These are phyloP conservation scores for Neoseiulus cucumeris DNA, from an alignment of 1,140 invertebrate genomes.

Conservation along the genomic window DNA sequence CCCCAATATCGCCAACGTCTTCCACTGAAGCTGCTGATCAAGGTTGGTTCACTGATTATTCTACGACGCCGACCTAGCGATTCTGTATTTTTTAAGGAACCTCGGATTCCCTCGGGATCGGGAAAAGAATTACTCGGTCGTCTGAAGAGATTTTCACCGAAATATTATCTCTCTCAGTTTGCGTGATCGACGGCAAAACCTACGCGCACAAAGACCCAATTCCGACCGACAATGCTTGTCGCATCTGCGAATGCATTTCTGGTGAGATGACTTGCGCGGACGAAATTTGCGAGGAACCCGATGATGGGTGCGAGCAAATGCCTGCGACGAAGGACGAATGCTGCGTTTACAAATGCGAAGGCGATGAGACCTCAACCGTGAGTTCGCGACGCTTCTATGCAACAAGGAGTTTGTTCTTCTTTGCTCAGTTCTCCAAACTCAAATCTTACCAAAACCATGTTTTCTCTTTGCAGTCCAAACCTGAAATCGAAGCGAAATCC, in stretches of 20 bases:
- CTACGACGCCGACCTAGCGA: too few relatives aligned
- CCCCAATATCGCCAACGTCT: neutral
- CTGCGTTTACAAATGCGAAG: neutral
- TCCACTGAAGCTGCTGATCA: neutral
- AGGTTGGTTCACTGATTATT: too few relatives aligned
- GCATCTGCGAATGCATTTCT: neutral
- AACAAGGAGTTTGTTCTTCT: too few relatives aligned
- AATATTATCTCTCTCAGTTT: neutral
- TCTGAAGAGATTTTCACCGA: too few relatives aligned
- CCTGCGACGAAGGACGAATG: slow-evolving; percentile 3
- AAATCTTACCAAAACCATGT: neutral
- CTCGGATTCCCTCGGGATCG: too few relatives aligned
- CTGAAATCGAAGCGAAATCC: neutral
- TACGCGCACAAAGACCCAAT: neutral
- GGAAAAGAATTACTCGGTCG: too few relatives aligned
- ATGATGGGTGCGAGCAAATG: neutral
- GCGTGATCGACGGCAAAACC: neutral
- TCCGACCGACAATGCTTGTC: neutral
- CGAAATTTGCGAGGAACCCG: neutral
- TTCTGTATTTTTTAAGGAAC: too few relatives aligned
- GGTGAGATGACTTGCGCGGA: neutral
- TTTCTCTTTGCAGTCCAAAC: neutral
- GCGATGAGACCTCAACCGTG: neutral
- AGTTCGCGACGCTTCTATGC: neutral
- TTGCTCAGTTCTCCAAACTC: too few relatives aligned